Percentiles rank a stretch among this genome's conserved stretches.
Evolutionary conservation across 1,140 invertebrate genomes (phyloP).

Genomic region (Aphis craccivora): DNA sequence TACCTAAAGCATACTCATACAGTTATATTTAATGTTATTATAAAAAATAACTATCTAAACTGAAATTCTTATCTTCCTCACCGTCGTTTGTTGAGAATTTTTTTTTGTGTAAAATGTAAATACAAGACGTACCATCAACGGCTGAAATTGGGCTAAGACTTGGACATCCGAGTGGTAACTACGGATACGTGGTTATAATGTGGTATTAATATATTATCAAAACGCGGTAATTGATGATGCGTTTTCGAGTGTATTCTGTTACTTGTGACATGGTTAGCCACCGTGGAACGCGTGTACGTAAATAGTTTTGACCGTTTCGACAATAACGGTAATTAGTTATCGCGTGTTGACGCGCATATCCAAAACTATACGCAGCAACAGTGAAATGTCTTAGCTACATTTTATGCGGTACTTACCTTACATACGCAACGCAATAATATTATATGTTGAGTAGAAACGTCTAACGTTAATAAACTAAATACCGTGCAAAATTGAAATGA

Average conservation of each 20-base stretch:
- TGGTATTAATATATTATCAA: background rate
- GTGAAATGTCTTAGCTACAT: background rate
- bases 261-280: background rate
- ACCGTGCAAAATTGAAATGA: background rate
- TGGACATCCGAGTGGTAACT: background rate
- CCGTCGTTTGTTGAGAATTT: background rate
- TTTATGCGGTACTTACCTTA: background rate
- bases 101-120: background rate
- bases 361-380: background rate
- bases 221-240: background rate
- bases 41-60: background rate
- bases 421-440: background rate
- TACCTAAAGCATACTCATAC: background rate
- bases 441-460: background rate
- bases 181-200: background rate
- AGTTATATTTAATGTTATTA: background rate
- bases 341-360: background rate
- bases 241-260: conserved; percentile 3
- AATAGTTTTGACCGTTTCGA: conserved; percentile 9
- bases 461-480: background rate
- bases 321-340: background rate
- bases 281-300: background rate
- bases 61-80: background rate
- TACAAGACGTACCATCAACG: background rate
- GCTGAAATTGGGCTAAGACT: background rate